Evolutionary conservation across 64 coral and sea anemone species (phyloP), one percentile per base, ranked within the genome.

Genomic region (Orbicella faveolata): DNA sequence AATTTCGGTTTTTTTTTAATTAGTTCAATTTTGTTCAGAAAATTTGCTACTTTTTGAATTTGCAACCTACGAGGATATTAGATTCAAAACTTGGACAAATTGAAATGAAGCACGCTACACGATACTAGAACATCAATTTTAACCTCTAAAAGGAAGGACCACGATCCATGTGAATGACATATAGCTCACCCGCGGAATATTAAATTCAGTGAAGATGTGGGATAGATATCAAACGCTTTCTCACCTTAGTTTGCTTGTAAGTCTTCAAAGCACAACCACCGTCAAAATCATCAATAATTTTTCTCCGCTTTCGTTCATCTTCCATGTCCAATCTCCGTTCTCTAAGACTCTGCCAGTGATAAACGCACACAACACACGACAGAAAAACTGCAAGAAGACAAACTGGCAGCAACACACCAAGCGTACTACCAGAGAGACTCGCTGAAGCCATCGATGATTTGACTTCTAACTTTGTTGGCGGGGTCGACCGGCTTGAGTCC

Each of bases 301-400:
- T 62, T 18, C 61, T 76, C 26, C 53, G 55, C 61, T 88, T 88
- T 57, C 87, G 61, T n/a, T 85, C 64, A 26, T 85, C 82, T 66
- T 85, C 82, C 37, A 85, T 25, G 36, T 85, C 82, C 23, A 85
- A 20, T 77, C 75, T 76, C 20, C 87, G 8, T 75, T 88, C 87
- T 53, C 87, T 63, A 52, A 34, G 26, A 21, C 87, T 33, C 26
- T 88, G 87, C 72, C 87, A 88, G 70, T 63, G 73, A 55, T 76
- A 88, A 12, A 63, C 87, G 13, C 72, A 88, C 0, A 78, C 87
- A 76, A 78, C 87, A 23, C 73, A 88, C 1, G 75, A 88, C 7
- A 88, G 70, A 77, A 88, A 88, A 36, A 88, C 34, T 51, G 87
- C 87, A 2, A 77, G 73, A 35, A 75, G 75, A 21, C 52, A 75